phyloP scores from a whole-genome alignment of 2,888 invertebrate species.

The Pardosa pseudoannulata region DNA sequence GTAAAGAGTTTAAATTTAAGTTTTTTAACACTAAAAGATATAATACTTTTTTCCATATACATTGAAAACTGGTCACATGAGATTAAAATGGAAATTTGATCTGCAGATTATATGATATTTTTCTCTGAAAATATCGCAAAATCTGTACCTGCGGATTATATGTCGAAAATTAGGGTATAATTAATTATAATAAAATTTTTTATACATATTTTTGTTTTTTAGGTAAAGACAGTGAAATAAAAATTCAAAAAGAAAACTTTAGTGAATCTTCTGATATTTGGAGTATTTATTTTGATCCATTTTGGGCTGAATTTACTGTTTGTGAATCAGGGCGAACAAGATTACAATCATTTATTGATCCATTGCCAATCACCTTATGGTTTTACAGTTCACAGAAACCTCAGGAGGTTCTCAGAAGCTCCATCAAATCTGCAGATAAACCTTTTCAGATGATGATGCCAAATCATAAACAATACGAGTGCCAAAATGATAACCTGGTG shows the following conservation, averaged over 20 bases:
- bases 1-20: too few relatives aligned
- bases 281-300: slow-evolving; percentile 90
- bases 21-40: too few relatives aligned
- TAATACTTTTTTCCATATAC: too few relatives aligned
- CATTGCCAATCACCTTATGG: slow-evolving; percentile 93
- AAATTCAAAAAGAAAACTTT: slow-evolving; percentile 24
- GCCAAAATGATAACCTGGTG: slow-evolving; percentile 43
- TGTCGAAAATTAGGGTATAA: too few relatives aligned
- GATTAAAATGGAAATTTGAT: too few relatives aligned
- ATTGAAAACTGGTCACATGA: too few relatives aligned
- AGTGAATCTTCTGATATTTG: slow-evolving; percentile 83
- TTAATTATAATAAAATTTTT: too few relatives aligned
- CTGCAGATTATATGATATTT: too few relatives aligned
- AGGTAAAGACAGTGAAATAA: slow-evolving; percentile 37
- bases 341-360: slow-evolving; percentile 79
- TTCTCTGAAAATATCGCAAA: too few relatives aligned
- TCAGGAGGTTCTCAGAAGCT: slow-evolving; percentile 35
- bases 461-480: slow-evolving; percentile 42
- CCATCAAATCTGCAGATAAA: slow-evolving; percentile 22
- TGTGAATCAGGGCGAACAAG: slow-evolving; percentile 82
- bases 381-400: slow-evolving; percentile 81
- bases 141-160: too few relatives aligned
- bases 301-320: slow-evolving; percentile 95
- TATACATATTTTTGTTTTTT: background rate
- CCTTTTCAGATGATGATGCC: slow-evolving; percentile 49